Evolutionary conservation across 64 coral and sea anemone species (phyloP).

Genomic region (Montipora efflorescens): DNA sequence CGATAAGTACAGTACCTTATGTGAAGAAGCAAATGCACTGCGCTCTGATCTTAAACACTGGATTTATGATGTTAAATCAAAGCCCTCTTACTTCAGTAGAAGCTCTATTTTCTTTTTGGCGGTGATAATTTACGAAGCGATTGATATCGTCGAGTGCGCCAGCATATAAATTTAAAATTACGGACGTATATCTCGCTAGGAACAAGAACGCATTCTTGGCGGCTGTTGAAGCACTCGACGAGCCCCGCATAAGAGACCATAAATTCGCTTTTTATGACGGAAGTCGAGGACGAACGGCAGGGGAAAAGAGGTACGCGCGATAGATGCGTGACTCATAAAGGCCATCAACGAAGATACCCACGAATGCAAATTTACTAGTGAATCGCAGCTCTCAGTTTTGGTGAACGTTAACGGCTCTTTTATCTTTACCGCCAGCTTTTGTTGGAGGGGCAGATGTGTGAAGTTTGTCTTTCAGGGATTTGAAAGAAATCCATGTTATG

Average conservation of each 20-base stretch:
- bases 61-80: neutral
- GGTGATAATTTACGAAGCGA: neutral
- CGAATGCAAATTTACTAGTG: slow-evolving; percentile 46
- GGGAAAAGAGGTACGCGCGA: neutral
- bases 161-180: neutral
- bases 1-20: no score
- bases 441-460: neutral
- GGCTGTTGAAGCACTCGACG: neutral
- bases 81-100: neutral
- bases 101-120: neutral
- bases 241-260: neutral
- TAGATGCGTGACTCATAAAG: slow-evolving; percentile 29
- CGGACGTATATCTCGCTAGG: neutral
- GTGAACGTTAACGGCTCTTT: neutral
- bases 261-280: slow-evolving; percentile 21
- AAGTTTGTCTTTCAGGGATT: neutral
- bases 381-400: neutral
- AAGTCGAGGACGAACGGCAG: neutral
- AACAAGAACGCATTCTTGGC: no score
- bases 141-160: neutral
- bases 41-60: neutral
- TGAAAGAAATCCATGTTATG: neutral
- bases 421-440: neutral
- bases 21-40: neutral
- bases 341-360: neutral